A percentile compares a stretch with the other conserved stretches of the same genome.
phyloP scores from a whole-genome alignment of 1,140 invertebrate species.

The Drosophila lacteicornis region DNA sequence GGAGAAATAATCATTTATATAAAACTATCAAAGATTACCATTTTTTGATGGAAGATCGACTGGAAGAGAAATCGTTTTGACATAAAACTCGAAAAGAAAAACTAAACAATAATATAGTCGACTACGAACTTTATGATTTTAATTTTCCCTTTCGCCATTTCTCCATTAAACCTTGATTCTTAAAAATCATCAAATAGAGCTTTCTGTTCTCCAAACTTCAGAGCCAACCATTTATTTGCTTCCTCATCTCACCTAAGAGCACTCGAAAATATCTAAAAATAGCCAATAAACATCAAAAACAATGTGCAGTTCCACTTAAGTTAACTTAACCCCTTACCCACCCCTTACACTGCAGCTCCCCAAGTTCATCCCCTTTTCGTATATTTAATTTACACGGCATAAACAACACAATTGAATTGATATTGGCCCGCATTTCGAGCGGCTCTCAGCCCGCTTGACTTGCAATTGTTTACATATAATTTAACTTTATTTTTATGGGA shows the following conservation, averaged over 20 bases:
- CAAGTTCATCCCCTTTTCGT: background rate
- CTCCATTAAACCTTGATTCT: too few relatives aligned
- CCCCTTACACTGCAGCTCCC: constrained; percentile 7
- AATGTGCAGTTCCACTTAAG: constrained; percentile 20
- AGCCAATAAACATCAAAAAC: constrained; percentile 15
- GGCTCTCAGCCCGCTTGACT: constrained; percentile 53
- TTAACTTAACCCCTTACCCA: constrained; percentile 11
- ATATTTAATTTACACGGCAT: constrained; percentile 22
- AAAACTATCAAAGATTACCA: too few relatives aligned
- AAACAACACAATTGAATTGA: constrained; percentile 68
- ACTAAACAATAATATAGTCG: too few relatives aligned
- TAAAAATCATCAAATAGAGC: too few relatives aligned
- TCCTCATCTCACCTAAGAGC: background rate
- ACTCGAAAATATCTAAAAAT: background rate
- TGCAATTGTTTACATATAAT: constrained; percentile 69
- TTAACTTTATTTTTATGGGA: constrained; percentile 73
- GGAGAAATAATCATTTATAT: too few relatives aligned
- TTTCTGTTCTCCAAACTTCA: background rate
- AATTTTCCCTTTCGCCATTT: too few relatives aligned
- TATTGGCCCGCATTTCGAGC: constrained; percentile 70
- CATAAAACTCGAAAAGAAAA: too few relatives aligned
- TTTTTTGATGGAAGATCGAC: too few relatives aligned
- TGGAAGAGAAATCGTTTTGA: too few relatives aligned
- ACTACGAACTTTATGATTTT: too few relatives aligned
- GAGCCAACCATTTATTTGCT: background rate